Evolutionary conservation across 2,113 vertebrate genomes (phyloP).

Genomic region (Rhinopomastus cyanomelas): DNA sequence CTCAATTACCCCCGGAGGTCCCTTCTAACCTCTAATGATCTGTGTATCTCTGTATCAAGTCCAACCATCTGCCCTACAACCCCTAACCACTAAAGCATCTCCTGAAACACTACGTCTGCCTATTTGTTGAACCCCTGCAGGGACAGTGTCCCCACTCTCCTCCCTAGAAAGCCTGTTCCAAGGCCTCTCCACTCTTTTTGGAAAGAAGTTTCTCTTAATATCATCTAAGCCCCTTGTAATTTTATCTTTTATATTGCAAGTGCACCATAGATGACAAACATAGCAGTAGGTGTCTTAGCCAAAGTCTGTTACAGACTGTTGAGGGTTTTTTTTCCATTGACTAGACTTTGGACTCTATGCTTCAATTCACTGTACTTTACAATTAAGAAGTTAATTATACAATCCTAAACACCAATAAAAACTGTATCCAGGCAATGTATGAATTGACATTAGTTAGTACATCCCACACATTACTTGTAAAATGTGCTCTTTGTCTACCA

Average conservation of each 20-base stretch:
- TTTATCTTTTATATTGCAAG: neutral
- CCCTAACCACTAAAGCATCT: no score
- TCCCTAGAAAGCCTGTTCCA: no score
- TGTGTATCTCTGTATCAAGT: no score
- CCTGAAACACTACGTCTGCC: no score
- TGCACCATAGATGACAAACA: rapidly evolving
- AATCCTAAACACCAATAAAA: slow-evolving; percentile 29
- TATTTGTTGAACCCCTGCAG: no score
- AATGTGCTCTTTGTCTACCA: slow-evolving; percentile 46
- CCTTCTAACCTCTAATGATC: no score
- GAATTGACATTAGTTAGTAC: neutral
- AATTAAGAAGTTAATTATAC: slow-evolving; percentile 44
- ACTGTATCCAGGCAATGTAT: neutral
- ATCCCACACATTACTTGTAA: neutral
- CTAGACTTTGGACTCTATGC: neutral
- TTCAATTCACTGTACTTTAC: neutral
- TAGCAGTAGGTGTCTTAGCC: neutral
- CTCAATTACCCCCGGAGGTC: no score
- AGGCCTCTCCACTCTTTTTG: no score
- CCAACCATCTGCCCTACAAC: no score
- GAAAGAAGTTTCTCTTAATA: no score
- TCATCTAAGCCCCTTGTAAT: no score
- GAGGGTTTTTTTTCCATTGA: neutral
- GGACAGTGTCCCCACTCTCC: no score
- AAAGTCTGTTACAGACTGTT: neutral